Evolutionary conservation across 37 sponge, comb jelly and placozoan genomes (phyloP).

Genomic region (Ephydatia muelleri): DNA sequence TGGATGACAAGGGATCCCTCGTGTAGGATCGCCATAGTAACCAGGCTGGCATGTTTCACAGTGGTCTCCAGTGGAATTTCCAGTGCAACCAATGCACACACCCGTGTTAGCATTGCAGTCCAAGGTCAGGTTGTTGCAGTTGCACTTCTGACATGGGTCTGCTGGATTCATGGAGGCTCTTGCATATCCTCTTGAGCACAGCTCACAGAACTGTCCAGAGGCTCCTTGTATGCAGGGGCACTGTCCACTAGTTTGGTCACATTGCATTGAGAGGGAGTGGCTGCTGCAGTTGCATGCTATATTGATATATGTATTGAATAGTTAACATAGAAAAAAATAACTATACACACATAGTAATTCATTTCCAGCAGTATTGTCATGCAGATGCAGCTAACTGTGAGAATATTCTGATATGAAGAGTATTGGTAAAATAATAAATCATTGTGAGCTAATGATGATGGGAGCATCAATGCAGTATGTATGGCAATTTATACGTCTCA

Average conservation of each 20-base stretch:
- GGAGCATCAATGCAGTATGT: no score
- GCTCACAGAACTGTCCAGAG: constrained; percentile 69
- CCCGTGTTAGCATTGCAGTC: constrained; percentile 72
- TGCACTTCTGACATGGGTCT: constrained; percentile 68
- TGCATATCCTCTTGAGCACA: constrained; percentile 73
- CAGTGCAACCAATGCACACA: constrained; percentile 66
- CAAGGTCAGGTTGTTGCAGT: constrained; percentile 74
- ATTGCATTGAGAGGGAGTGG: neutral
- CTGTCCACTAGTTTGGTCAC: neutral
- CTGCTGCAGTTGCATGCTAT: neutral
- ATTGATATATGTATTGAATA: no score
- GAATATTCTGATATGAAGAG: no score
- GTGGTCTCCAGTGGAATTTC: constrained; percentile 65
- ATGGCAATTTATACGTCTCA: no score
- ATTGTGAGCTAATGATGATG: no score
- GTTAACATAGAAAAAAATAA: no score
- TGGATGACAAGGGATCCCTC: constrained; percentile 64
- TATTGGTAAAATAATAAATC: no score
- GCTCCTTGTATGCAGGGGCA: constrained; percentile 48
- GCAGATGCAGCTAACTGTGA: no score
- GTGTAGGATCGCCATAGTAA: constrained; percentile 70
- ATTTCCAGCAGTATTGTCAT: no score
- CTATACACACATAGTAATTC: no score
- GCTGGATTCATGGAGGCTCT: constrained; percentile 30
- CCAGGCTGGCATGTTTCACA: constrained; percentile 72